Conservation (phyloP, 2,797 vertebrate species). For the Gorsachius magnificus region DNA sequence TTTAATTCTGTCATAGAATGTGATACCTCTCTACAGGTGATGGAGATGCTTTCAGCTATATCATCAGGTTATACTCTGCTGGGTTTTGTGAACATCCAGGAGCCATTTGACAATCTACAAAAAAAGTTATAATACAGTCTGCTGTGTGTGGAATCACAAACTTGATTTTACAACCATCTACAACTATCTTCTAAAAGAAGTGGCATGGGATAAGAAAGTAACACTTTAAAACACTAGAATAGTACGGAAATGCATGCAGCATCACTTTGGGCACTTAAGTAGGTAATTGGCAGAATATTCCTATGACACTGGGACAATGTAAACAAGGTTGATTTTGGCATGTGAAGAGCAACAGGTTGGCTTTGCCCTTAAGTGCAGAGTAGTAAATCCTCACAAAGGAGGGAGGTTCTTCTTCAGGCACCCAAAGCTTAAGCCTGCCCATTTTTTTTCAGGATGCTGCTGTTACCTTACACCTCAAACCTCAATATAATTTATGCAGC, state of each 20-base stretch:
- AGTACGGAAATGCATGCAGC: background rate
- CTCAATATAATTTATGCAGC: background rate
- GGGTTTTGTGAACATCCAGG: background rate
- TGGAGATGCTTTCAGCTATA: background rate
- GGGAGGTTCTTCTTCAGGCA: background rate
- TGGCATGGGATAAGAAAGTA: background rate
- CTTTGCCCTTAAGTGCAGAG: background rate
- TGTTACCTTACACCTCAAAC: background rate
- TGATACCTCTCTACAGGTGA: background rate
- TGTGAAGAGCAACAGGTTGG: background rate
- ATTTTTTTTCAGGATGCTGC: background rate
- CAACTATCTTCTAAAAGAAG: background rate
- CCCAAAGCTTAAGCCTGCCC: background rate
- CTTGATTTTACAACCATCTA: background rate
- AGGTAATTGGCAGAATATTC: background rate
- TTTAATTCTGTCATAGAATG: background rate
- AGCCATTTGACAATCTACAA: background rate
- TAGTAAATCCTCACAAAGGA: background rate
- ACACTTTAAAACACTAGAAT: background rate
- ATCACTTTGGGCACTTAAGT: background rate
- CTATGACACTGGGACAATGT: background rate
- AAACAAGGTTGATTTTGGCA: background rate
- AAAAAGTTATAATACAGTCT: background rate
- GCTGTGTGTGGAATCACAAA: accelerated
- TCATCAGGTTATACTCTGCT: background rate